Conservation (phyloP, 2,797 vertebrate species). For the Halcyon badia region DNA sequence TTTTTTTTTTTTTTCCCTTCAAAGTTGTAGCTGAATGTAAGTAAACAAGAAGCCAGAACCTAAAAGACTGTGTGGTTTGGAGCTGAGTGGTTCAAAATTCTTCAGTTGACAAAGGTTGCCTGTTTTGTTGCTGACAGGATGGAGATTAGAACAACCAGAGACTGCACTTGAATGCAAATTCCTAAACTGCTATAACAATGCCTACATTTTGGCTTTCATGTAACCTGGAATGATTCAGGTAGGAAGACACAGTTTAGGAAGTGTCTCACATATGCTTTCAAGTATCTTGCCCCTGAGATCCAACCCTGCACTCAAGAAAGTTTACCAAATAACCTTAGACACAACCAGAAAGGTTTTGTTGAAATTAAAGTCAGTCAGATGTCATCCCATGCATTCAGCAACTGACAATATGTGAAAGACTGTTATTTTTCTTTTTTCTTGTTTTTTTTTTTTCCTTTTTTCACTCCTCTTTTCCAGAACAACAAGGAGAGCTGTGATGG, state of each 20-base stretch:
- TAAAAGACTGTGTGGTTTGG: not conserved
- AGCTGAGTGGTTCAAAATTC: not conserved
- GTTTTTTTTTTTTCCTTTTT: not conserved
- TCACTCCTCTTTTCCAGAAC: not conserved
- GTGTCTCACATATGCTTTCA: not conserved
- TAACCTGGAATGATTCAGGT: not conserved
- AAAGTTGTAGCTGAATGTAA: not conserved
- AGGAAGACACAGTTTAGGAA: not conserved
- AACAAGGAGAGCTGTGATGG: not conserved
- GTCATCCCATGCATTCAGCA: accelerated
- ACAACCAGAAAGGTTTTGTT: not conserved
- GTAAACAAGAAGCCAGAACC: not conserved
- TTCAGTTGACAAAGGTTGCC: not conserved
- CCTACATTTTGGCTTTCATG: not conserved
- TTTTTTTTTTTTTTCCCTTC: accelerated
- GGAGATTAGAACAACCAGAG: not conserved
- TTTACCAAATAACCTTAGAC: not conserved
- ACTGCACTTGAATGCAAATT: not conserved
- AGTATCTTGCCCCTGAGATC: not conserved
- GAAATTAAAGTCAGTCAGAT: not conserved
- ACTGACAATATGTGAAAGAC: not conserved
- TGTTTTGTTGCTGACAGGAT: not conserved
- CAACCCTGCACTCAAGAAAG: not conserved
- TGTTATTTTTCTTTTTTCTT: not conserved
- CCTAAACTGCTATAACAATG: not conserved